Base-by-base conservation (phyloP, 2,113 vertebrate species). In the Percina caprodes region DNA sequence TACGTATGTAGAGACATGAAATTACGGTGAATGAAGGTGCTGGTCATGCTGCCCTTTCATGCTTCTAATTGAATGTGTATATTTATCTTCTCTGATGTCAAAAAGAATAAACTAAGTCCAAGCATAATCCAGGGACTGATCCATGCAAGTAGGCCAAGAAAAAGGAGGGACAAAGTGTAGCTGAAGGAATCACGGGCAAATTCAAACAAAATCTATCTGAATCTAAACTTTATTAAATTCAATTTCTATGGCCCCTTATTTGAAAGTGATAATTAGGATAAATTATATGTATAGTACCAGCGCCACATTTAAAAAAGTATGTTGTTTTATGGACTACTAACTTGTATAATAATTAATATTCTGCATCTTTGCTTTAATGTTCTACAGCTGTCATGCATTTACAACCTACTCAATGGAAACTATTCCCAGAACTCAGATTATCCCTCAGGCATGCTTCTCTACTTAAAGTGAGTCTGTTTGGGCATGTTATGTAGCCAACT, bases 361-460 rank as follows among this genome's bases (percentile, higher is more conserved):
- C 8, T 60, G 19, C 75, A 8, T 69, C 0, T 14, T 72, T 5
- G 4, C 16, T 63, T 63, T 65, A 4, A 2, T 71, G 33, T 60
- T 70, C 6, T 55, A 3, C 69, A 95, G 94, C 73, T 95, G 46
- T 93, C 91, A 13, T 94, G 94, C 81, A 94, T 94, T 93, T 83
- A 90, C 84, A 92, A 93, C 80, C 79, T 81, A 8, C 24, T 94
- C 16, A 80, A 62, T 70, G 80, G 30, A 13, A 45, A 62, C 13
- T 8, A 87, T 46, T 69, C 67, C 54, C 55, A 87, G 68, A 72
- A 54, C 62, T 94, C 33, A 61, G 87, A 94, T 48, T 88, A 94
- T 30, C 94, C 93, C 6, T n/a, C 92, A 72, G 93, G 94, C 45
- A 66, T 94, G 89, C 88, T 95, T 42, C 89, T 94, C 13, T 95